Evolutionary conservation across 2,888 invertebrate species (phyloP).

Genomic region (Dascillus cervinus): DNA sequence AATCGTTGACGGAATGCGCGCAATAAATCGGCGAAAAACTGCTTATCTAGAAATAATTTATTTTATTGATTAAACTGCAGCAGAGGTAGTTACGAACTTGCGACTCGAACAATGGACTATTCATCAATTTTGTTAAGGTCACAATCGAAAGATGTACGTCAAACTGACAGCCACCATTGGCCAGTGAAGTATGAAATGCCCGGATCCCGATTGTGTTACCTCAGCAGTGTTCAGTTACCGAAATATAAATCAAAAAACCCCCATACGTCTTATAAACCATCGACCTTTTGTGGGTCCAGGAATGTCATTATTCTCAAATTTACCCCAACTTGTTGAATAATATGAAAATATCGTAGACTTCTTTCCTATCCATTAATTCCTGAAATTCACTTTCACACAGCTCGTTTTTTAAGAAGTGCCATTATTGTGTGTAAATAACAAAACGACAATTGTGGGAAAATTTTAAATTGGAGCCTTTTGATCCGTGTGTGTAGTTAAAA

Average conservation of each 20-base stretch:
- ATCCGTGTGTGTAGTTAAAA: too few relatives aligned
- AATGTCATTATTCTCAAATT: conserved; percentile 7
- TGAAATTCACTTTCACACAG: background rate
- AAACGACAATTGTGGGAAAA: conserved; percentile 11
- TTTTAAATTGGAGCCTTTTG: conserved; percentile 4
- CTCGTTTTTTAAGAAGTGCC: too few relatives aligned
- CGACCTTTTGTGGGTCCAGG: conserved; percentile 4
- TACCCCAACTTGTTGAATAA: conserved; percentile 4
- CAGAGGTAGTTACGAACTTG: too few relatives aligned
- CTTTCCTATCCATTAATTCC: too few relatives aligned
- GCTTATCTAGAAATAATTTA: too few relatives aligned
- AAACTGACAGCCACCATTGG: conserved; percentile 16
- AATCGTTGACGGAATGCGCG: too few relatives aligned
- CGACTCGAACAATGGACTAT: conserved; percentile 6
- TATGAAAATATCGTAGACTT: conserved; percentile 6
- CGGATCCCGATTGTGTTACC: conserved; percentile 10
- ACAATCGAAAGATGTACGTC: conserved; percentile 14
- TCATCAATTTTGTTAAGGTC: conserved; percentile 13
- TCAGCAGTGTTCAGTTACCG: conserved; percentile 13
- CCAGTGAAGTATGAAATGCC: conserved; percentile 14
- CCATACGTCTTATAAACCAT: conserved; percentile 4
- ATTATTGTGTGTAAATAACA: conserved; percentile 7
- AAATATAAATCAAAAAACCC: conserved; percentile 12
- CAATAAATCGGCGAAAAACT: too few relatives aligned
- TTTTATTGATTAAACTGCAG: too few relatives aligned